A percentile compares a stretch with the other conserved stretches of the same genome.
Evolutionary conservation across 1,140 invertebrate species (phyloP).

Genomic region (Lithobius niger): DNA sequence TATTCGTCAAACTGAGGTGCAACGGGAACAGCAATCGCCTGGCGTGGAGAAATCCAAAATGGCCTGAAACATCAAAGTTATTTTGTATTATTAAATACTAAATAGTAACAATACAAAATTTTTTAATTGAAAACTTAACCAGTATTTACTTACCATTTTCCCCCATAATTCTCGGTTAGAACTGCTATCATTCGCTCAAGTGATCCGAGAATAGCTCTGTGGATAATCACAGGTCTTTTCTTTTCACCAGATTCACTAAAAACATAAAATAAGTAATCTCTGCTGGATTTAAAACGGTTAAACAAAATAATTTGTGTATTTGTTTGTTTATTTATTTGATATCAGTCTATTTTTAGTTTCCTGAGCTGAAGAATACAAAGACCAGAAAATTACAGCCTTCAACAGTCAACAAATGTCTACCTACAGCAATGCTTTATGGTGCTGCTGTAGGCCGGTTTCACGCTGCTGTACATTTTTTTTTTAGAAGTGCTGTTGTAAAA

Average conservation of each 20-base stretch:
- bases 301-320: too few relatives aligned
- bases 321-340: too few relatives aligned
- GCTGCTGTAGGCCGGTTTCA: too few relatives aligned
- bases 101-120: neutral
- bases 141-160: conserved; percentile 60
- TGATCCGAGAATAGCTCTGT: conserved; percentile 91
- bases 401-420: too few relatives aligned
- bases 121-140: neutral
- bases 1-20: conserved; percentile 73
- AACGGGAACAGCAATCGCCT: conserved; percentile 83
- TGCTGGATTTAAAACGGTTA: too few relatives aligned
- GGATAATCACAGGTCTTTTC: conserved; percentile 90
- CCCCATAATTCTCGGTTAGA: conserved; percentile 89
- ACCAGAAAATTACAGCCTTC: too few relatives aligned
- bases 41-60: conserved; percentile 94
- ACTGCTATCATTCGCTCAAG: conserved; percentile 98
- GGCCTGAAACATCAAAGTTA: conserved; percentile 38
- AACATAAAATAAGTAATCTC: conserved; percentile 23
- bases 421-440: too few relatives aligned
- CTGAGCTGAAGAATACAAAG: too few relatives aligned
- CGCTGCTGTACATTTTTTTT: too few relatives aligned
- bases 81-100: neutral
- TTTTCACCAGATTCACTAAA: conserved; percentile 71
- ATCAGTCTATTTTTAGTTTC: too few relatives aligned
- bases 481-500: too few relatives aligned